These are phyloP conservation scores for Semaprochilodus insignis DNA, from an alignment of 2,797 vertebrate genomes.

Conservation along the genomic window DNA sequence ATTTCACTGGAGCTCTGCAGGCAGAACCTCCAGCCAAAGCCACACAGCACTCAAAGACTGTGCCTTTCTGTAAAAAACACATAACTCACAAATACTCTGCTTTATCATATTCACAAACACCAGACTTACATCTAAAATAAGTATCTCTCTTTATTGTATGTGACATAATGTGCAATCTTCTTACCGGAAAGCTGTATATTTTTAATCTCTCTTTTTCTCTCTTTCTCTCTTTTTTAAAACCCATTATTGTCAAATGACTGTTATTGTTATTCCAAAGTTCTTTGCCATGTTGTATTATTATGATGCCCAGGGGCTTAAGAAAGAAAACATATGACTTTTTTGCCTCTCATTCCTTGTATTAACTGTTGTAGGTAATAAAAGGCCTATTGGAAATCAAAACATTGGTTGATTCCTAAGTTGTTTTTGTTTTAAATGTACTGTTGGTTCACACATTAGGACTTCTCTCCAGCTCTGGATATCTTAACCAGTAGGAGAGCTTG, in stretches of 20 bases:
- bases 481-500: too few species aligned
- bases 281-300: constrained; percentile 9
- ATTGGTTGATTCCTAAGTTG: not conserved
- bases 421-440: too few species aligned
- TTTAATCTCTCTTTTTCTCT: constrained; percentile 70
- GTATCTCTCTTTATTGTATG: constrained; percentile 41
- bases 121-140: not conserved
- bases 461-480: too few species aligned
- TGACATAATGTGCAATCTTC: constrained; percentile 73
- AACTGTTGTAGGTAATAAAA: constrained; percentile 37
- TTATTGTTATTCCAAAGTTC: constrained; percentile 33
- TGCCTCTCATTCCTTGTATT: constrained; percentile 23
- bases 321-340: constrained; percentile 8
- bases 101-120: constrained; percentile 54
- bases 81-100: constrained; percentile 61
- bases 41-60: constrained; percentile 60
- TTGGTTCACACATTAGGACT: too few species aligned
- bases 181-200: constrained; percentile 86
- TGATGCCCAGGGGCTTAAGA: constrained; percentile 4
- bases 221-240: constrained; percentile 51
- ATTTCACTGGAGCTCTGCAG: constrained; percentile 87
- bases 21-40: constrained; percentile 85
- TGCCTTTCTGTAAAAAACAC: constrained; percentile 66
- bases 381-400: not conserved
- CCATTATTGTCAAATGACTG: constrained; percentile 7